Evolutionary conservation across 2,797 vertebrate genomes (phyloP), one percentile per base, ranked within the genome.

Genomic region (Hyperoplus immaculatus): DNA sequence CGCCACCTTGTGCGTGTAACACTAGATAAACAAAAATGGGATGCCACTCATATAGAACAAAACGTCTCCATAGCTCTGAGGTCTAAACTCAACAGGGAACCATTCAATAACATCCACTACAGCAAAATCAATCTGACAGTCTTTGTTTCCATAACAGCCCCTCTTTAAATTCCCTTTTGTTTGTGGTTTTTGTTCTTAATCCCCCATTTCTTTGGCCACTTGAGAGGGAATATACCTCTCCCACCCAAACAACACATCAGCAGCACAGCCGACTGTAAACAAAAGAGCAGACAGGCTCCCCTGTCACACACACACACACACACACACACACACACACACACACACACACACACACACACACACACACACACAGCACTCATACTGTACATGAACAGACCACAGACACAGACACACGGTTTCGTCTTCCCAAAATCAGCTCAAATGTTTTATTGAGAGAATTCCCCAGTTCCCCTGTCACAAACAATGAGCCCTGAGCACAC

Each of bases 401-500:
- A 75, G 41, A 64, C 53, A 71, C 53, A 29, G 10, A 63, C 47
- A 55, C 69, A 66, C 21, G 46, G 58, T 78, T 80, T 68, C 39
- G 51, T 77, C 69, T 80, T 79, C 47, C 77, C 66, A 59, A 71
- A 29, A 78, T 72, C 69, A 41, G 65, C 53, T 64, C 6, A 46
- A 38, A 53, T 64, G 84, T 69, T 69, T 88, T 77, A 78, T 80
- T 43, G 69, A 39, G 72, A 81, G 47, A 88, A 84, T 87, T 87
- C 80, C 82, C 66, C 69, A 60, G 79, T 77, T 85, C 81, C 74
- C 71, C 54, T 67, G 78, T 89, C 81, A 82, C 86, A 87, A 92
- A 92, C 78, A 89, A 82, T 80, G 72, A 80, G 29, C 50, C 65
- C 62, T 69, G 74, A 91, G 80, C 87, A 86, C 91, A 90, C 69